Base-by-base conservation (phyloP, 35 echinoderm and acorn worm genomes). In the Ophioderma brevispina region DNA sequence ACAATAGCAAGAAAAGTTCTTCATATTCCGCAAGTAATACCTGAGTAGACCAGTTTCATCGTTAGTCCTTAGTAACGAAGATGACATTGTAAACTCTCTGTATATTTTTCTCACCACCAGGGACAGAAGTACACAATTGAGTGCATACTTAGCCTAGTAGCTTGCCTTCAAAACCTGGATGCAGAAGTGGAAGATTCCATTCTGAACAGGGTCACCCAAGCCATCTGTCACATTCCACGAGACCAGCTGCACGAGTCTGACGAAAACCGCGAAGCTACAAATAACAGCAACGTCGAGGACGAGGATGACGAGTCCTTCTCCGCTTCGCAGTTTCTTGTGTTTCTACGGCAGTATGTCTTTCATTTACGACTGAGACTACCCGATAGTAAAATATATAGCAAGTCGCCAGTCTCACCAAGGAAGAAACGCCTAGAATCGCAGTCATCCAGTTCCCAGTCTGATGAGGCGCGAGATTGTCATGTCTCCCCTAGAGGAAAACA, bases 121-220 rank as follows among this genome's bases (percentile, higher is more conserved):
- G 37, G 78, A 19, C 37, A 81, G 79, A 81, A 78, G 36, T 75
- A 80, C 40, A 95, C 93, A 49, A 0, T 91, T 36, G 84, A 91
- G n/a, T 95, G 93, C 76, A 76, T 95, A 34, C 43, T 95, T 31
- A 91, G 87, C 19, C 55, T 79, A 64, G 36, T 91, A 46, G 77
- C 89, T 21, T 79, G 79, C 37, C 88, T 95, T 31, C 84, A 85
- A 78, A 84, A 88, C 25, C 38, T 75, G 0, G 17, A 43, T 19
- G 2, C 40, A 21, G 17, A 87, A 28, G 32, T 84, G 25, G 85
- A 95, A 84, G 39, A 82, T 59, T 36, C 77, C 30, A 84, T 91
- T 37, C 19, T 95, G 1, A 15, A 31, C n/a, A 41, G 93, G 6
- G 70, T 95, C 42, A 81, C 91, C 38, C 43, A 90, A 31, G 88